Base-by-base conservation (phyloP, 2,888 invertebrate genomes). In the Athripsodes cinereus region DNA sequence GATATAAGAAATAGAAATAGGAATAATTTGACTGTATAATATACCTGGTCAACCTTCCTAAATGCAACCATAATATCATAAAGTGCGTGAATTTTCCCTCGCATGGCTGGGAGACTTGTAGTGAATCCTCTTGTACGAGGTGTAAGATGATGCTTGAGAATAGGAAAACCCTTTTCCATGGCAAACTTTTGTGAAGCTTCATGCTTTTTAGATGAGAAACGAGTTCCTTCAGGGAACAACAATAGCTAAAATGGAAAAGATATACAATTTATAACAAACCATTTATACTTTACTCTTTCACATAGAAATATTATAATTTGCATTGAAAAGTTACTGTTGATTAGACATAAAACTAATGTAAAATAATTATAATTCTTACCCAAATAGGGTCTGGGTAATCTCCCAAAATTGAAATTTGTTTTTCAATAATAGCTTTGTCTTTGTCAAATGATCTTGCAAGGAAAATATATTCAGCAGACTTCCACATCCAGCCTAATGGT, bases 101-200 rank as follows among this genome's bases (percentile, higher is more conserved):
- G 84, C 71, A 96, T 83, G 65, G 88, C 84, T 55, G 88, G 86
- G 66, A 95, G 76, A 70, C 93, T 93, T 54, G 92, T 87, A 1
- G 87, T 87, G 70, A 97, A 97, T 1, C 97, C 97, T 74, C 89
- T 90, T n/a, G 96, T 92, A 61, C 96, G 82, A n/a, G 97, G 96
- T 22, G 92, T 86, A 52, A 97, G 80, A 70, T 96, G 95, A 70
- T 96, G 87, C 69, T 94, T 92, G 22, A 96, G 78, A 64, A 85
- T 78, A 0, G 92, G 88, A 66, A 96, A 81, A 64, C 92, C 92
- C 68, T 91, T 90, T 66, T 92, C 87, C 67, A 81, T 81, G 1
- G 96, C 94, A 71, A 96, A 93, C 69, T 90, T 88, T 67, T 92
- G 77, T 58, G 95, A 93, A 1, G 89, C 89, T 72, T 87, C 85